Base-by-base conservation (phyloP, 2,113 vertebrate species). In the Phrynosoma blainvillii region DNA sequence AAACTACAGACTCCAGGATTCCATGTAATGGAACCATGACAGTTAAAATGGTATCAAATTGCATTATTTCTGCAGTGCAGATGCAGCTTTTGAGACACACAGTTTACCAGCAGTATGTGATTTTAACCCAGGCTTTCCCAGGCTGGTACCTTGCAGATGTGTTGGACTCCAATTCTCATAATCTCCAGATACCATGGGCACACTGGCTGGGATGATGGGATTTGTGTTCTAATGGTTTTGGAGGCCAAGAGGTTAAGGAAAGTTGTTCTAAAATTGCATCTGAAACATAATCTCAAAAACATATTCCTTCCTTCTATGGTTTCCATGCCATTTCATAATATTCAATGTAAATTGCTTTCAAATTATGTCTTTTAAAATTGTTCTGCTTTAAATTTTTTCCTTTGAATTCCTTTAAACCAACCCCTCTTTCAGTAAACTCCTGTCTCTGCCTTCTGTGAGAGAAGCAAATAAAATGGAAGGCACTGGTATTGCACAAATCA, bases 391-490 rank as follows among this genome's bases (percentile, higher is more conserved):
- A 59, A 90, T 5, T 77, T 78, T 42, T 16, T 84, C 27, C 30
- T 40, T 40, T 62, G 21, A 32, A 47, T 47, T 89, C 85, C 87
- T 30, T 14, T 30, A 14, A 47, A 65, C 21, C 3, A 84, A 90
- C 80, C 47, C 7, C 32, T 79, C 59, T 36, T 88, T 23, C 27
- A 71, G 2, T 32, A 30, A 14, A 21, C 40, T 4, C 40, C 14
- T 62, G 1, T 2, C 88, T 77, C 66, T 70, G 36, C 47, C 68
- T 88, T 83, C 18, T 68, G 40, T 86, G 40, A 12, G n/a, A 89
- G 88, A 86, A 62, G 88, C 88, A 75, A 87, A 82, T 27, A 90
- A 89, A 81, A 88, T 74, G 85, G 20, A 18, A 32, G 82, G n/a
- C 76, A 9, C 12, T 83, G 2, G 52, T 91, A 84, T 75, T 3